Conservation (phyloP, 1,140 invertebrate genomes). For the Plutomurus gul region DNA sequence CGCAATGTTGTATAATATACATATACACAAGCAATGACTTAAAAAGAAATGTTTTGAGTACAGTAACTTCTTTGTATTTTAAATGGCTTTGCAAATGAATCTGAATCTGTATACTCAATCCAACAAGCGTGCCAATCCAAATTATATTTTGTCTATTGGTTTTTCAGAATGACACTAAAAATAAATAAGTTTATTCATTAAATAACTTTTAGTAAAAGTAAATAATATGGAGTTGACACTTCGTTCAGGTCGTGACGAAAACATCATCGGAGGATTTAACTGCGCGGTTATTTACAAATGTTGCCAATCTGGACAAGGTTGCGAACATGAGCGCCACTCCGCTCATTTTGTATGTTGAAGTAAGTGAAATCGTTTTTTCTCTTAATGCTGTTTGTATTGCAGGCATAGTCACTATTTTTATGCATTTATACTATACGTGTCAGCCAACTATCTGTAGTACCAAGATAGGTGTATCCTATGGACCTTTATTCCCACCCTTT, state of each 20-base stretch:
- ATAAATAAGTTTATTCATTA: neutral
- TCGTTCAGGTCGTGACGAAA: slow-evolving; percentile 53
- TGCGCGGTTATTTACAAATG: slow-evolving; percentile 51
- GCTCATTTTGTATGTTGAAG: slow-evolving; percentile 61
- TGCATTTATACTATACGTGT: too few relatives aligned
- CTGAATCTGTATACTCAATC: too few relatives aligned
- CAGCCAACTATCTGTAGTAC: too few relatives aligned
- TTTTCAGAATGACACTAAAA: neutral
- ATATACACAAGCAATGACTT: too few relatives aligned
- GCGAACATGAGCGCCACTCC: slow-evolving; percentile 55
- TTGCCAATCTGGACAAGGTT: slow-evolving; percentile 47
- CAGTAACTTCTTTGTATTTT: too few relatives aligned
- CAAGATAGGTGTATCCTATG: too few relatives aligned
- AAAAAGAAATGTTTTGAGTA: too few relatives aligned
- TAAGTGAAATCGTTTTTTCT: slow-evolving; percentile 43
- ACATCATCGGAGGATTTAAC: slow-evolving; percentile 51
- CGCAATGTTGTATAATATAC: too few relatives aligned
- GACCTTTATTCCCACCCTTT: too few relatives aligned
- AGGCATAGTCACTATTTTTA: neutral
- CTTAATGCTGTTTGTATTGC: neutral
- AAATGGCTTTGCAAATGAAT: too few relatives aligned
- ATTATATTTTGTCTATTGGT: slow-evolving; percentile 61
- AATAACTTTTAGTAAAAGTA: neutral
- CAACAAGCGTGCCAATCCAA: too few relatives aligned
- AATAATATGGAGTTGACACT: neutral